Evolutionary conservation across 2,888 invertebrate species (phyloP).

Genomic region (Choristoneura rosaceana): DNA sequence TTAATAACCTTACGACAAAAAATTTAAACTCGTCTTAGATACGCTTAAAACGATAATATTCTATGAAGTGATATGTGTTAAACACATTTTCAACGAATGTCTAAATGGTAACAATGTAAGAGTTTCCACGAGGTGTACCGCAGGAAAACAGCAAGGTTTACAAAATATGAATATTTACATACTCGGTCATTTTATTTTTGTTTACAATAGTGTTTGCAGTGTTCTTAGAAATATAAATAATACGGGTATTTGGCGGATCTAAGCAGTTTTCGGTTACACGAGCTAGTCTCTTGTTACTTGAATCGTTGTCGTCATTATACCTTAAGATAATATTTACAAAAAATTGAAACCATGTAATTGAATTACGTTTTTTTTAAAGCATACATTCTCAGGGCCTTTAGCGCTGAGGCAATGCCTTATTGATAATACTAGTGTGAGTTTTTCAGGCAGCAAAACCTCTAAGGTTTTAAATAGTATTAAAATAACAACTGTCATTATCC

Average conservation of each 20-base stretch:
- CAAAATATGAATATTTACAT: no score
- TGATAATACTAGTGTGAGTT: background rate
- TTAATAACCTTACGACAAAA: no score
- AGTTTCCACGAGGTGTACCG: no score
- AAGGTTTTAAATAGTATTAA: no score
- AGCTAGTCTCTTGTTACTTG: conserved; percentile 58
- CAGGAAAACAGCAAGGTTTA: no score
- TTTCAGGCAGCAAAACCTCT: background rate
- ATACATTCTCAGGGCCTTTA: conserved; percentile 39
- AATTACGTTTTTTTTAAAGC: conserved; percentile 66
- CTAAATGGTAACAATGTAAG: no score
- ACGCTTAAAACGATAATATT: no score
- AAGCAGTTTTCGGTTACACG: conserved; percentile 74
- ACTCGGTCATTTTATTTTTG: no score
- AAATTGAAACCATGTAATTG: conserved; percentile 72
- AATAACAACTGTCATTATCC: no score
- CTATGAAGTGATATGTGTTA: no score
- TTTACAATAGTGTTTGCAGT: conserved; percentile 30
- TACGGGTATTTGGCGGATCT: conserved; percentile 78
- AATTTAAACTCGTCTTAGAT: no score
- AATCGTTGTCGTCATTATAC: conserved; percentile 61
- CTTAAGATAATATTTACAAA: conserved; percentile 76
- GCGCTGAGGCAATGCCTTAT: background rate
- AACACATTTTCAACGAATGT: no score
- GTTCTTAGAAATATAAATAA: conserved; percentile 64